Evolutionary conservation across 2,888 invertebrate genomes (phyloP).

Genomic region (Bugulina stolonifera): DNA sequence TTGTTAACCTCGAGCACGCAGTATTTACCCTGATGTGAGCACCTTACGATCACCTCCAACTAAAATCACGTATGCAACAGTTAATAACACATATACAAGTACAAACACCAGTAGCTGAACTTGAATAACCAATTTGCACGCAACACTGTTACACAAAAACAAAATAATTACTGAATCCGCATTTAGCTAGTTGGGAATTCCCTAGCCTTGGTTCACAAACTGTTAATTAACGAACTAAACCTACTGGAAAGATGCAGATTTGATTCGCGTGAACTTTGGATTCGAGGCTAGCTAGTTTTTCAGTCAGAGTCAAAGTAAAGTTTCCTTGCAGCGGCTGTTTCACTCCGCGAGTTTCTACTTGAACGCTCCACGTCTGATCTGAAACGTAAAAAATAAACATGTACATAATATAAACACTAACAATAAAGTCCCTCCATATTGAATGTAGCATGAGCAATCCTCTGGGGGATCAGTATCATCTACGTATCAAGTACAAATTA

Average conservation of each 20-base stretch:
- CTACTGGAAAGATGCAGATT: background rate
- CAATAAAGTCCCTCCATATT: no score
- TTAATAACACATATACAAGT: no score
- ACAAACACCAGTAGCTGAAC: no score
- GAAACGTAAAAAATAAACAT: no score
- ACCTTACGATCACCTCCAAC: conserved; percentile 62
- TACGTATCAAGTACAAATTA: no score
- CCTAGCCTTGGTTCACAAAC: no score
- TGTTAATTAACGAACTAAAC: no score
- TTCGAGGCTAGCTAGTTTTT: background rate
- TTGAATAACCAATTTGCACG: background rate
- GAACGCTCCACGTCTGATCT: conserved; percentile 92
- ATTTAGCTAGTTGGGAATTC: no score
- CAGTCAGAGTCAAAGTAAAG: background rate
- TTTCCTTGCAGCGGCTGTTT: background rate
- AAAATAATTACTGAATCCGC: background rate
- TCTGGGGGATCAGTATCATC: no score
- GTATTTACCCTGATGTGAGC: conserved; percentile 80
- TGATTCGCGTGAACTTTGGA: background rate
- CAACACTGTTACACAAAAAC: background rate
- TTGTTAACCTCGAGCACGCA: conserved; percentile 91
- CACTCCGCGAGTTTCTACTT: conserved; percentile 74
- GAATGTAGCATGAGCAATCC: no score
- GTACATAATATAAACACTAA: no score
- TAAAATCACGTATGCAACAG: conserved; percentile 28